Evolutionary conservation across 2,888 invertebrate species (phyloP), one percentile per base, ranked within the genome.

Genomic region (Reticulitermes lucifugus): DNA sequence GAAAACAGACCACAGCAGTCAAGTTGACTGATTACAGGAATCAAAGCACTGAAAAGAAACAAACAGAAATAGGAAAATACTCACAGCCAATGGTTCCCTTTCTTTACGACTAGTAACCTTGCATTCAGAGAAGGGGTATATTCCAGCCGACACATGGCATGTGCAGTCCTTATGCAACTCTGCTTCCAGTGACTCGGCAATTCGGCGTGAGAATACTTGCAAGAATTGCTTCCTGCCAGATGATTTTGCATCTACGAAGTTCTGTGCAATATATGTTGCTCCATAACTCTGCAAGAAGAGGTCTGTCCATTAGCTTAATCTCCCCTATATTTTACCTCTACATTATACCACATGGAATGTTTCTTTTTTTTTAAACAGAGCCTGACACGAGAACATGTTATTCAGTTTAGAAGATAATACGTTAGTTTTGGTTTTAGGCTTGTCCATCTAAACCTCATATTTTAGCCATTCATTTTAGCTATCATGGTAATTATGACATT

Each of bases 191-290:
- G 89, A 89, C 43, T 90, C 90, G 55, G 88, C 89, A 81, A 91
- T 88, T 86, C 89, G 89, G 85, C 89, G 89, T 2, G 90, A 89
- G 5, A 89, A 88, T 9, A 94, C 91, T 88, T 93, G 92, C 46
- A 94, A 87, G 91, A 92, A 95, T 90, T 93, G 93, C 89, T 94
- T 94, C 91, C 93, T 93, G 87, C 93, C 93, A 21, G 91, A 93
- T 0, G 92, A 90, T 88, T 93, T 93, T 84, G 92, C 90, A 0
- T 90, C 90, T 83, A 91, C 87, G 92, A 93, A 94, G 90, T 93
- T 94, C 86, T 92, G 91, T 4, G 93, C 90, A 12, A 94, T 94
- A 91, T 95, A 95, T 18, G 94, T 92, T 22, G 94, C 92, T 35
- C 96, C 96, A 83, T 92, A 93, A 65, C 92, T 91, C 94, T 95